These are phyloP conservation scores for Arctopsyche grandis DNA, from an alignment of 1,140 invertebrate species.

Conservation along the genomic window DNA sequence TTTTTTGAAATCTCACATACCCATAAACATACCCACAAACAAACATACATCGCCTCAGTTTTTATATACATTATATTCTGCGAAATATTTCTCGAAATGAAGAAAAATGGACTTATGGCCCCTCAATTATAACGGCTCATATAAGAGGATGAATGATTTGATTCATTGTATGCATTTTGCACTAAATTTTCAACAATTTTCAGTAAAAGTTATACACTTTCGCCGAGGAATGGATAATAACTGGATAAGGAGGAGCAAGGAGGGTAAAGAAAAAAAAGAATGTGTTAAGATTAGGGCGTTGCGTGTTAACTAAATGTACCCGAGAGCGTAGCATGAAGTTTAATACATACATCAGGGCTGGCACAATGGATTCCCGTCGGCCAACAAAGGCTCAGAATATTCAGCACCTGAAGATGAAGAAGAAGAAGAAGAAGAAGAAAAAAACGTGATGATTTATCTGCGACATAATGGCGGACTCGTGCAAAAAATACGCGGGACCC, in stretches of 20 bases:
- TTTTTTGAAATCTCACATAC: too few relatives aligned
- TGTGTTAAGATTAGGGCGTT: neutral
- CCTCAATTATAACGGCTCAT: too few relatives aligned
- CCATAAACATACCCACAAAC: too few relatives aligned
- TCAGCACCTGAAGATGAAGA: constrained; percentile 17
- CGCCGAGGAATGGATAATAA: neutral
- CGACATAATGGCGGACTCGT: constrained; percentile 7
- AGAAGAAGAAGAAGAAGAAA: neutral
- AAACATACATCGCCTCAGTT: too few relatives aligned
- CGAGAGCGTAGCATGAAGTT: neutral
- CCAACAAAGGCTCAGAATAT: neutral
- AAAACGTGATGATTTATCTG: constrained; percentile 10
- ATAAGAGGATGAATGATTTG: too few relatives aligned
- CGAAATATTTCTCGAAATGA: too few relatives aligned
- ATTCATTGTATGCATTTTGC: too few relatives aligned
- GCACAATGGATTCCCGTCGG: constrained; percentile 6
- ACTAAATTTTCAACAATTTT: neutral
- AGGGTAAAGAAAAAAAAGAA: neutral
- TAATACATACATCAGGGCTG: constrained; percentile 17
- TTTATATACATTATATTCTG: too few relatives aligned
- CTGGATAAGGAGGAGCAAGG: neutral
- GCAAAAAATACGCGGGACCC: neutral
- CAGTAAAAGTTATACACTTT: neutral
- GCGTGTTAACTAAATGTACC: constrained; percentile 18
- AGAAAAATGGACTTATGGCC: too few relatives aligned